phyloP scores from a whole-genome alignment of 2,113 vertebrate species.

The Pseudolaguvia tuberculata region DNA sequence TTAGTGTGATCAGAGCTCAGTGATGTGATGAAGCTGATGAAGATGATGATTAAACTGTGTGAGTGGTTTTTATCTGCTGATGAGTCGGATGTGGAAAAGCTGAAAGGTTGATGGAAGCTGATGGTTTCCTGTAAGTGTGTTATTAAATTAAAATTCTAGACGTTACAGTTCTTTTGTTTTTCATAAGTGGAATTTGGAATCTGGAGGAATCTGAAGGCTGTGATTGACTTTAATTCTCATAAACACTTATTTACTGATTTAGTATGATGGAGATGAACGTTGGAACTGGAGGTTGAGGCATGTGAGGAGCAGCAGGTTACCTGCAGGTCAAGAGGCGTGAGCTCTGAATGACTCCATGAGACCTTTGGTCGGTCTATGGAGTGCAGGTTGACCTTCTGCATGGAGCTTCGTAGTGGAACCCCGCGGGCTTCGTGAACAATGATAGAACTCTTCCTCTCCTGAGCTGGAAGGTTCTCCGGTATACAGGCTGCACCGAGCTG shows the following conservation, averaged over 20 bases:
- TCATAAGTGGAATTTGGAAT: background rate
- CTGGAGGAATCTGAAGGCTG: background rate
- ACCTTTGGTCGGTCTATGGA: constrained; percentile 29
- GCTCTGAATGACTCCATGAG: constrained; percentile 48
- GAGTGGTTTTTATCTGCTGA: background rate
- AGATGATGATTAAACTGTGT: background rate
- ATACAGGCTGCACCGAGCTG: constrained; percentile 14
- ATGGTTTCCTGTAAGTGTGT: background rate
- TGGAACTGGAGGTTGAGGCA: background rate
- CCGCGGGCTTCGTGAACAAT: constrained; percentile 33
- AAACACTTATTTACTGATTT: background rate
- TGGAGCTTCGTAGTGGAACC: constrained; percentile 25
- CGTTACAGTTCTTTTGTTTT: background rate
- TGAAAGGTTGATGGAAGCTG: background rate
- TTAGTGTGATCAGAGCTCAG: background rate
- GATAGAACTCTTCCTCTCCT: constrained; percentile 37
- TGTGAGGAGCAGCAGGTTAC: constrained; percentile 6
- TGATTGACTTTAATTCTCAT: background rate
- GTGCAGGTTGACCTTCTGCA: constrained; percentile 33
- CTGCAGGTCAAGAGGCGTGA: constrained; percentile 47
- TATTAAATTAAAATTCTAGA: background rate
- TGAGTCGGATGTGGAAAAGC: background rate
- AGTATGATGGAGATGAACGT: background rate
- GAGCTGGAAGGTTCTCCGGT: constrained; percentile 26
- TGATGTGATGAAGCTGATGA: background rate